Conservation (phyloP, 2,888 invertebrate genomes). For the Melangyna quadrimaculata region DNA sequence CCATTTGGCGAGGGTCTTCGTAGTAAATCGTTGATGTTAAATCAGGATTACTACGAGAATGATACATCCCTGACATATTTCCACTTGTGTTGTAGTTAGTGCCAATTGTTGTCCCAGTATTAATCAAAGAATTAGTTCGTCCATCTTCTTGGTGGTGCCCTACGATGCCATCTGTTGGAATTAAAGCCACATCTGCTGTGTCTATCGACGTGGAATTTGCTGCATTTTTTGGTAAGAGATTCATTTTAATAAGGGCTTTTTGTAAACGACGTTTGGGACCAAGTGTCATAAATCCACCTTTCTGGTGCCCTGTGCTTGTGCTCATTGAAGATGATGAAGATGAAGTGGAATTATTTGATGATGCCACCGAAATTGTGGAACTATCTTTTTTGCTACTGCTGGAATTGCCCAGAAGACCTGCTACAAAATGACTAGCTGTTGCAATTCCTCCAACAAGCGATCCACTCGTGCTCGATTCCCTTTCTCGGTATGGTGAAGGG, state of each 20-base stretch:
- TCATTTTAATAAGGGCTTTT: slow-evolving; percentile 93
- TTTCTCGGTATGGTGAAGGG: slow-evolving; percentile 82
- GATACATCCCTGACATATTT: slow-evolving; percentile 85
- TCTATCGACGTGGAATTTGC: slow-evolving; percentile 76
- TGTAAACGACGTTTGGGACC: slow-evolving; percentile 92
- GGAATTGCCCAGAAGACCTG: slow-evolving; percentile 53
- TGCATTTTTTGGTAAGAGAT: slow-evolving; percentile 83
- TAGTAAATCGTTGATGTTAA: slow-evolving; percentile 85
- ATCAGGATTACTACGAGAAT: slow-evolving; percentile 95
- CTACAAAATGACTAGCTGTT: slow-evolving; percentile 71
- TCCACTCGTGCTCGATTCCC: slow-evolving; percentile 72
- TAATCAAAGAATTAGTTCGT: slow-evolving; percentile 43
- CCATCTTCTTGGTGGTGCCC: slow-evolving; percentile 74
- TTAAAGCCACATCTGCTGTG: slow-evolving; percentile 76
- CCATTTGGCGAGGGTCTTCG: slow-evolving; percentile 89
- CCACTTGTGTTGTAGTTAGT: slow-evolving; percentile 81
- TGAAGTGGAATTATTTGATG: slow-evolving; percentile 77
- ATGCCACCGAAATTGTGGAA: slow-evolving; percentile 50
- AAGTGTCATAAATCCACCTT: slow-evolving; percentile 92
- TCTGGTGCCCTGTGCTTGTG: slow-evolving; percentile 77
- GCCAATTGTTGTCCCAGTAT: slow-evolving; percentile 79
- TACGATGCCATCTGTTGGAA: slow-evolving; percentile 66
- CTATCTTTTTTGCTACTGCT: slow-evolving; percentile 60
- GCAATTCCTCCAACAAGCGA: slow-evolving; percentile 53
- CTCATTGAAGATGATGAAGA: slow-evolving; percentile 82